Evolutionary conservation across 1,140 invertebrate species (phyloP).

Genomic region (Holcopasites calliopsidis): DNA sequence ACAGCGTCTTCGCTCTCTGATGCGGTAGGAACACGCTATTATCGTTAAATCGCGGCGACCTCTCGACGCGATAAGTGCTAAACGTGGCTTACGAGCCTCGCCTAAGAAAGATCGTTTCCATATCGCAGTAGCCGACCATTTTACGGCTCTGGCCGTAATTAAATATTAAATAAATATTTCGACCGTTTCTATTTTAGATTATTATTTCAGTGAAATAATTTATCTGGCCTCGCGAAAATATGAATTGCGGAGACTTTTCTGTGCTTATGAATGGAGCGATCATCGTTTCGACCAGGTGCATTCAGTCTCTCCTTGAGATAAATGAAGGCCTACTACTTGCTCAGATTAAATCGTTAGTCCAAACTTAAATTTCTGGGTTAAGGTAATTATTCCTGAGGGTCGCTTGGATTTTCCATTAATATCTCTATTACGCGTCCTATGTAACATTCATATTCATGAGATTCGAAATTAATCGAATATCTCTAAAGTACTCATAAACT

Average conservation of each 20-base stretch:
- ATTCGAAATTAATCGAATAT: no score
- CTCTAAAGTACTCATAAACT: no score
- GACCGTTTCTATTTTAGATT: no score
- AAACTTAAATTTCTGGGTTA: slow-evolving; percentile 10
- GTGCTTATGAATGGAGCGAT: slow-evolving; percentile 31
- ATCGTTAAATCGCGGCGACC: slow-evolving; percentile 52
- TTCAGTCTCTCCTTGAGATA: slow-evolving; percentile 38
- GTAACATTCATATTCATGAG: no score
- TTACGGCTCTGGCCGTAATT: slow-evolving; percentile 26
- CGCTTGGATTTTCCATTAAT: no score
- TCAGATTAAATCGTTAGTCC: slow-evolving; percentile 6
- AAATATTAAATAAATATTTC: slow-evolving; percentile 25
- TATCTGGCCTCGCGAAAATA: no score
- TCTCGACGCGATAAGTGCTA: slow-evolving; percentile 55
- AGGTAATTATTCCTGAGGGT: background rate
- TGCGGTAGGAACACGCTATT: slow-evolving; percentile 48
- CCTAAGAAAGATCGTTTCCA: slow-evolving; percentile 41
- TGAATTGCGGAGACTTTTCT: no score
- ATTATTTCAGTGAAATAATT: no score
- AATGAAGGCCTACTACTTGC: slow-evolving; percentile 54
- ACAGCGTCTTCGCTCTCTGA: slow-evolving; percentile 23
- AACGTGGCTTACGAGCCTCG: slow-evolving; percentile 36
- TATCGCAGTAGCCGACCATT: background rate
- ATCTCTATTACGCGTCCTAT: no score
- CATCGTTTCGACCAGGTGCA: slow-evolving; percentile 10